Percentiles rank a stretch among this genome's conserved stretches.
Evolutionary conservation across 2,888 invertebrate species (phyloP).

Genomic region (Cephus pulcher): DNA sequence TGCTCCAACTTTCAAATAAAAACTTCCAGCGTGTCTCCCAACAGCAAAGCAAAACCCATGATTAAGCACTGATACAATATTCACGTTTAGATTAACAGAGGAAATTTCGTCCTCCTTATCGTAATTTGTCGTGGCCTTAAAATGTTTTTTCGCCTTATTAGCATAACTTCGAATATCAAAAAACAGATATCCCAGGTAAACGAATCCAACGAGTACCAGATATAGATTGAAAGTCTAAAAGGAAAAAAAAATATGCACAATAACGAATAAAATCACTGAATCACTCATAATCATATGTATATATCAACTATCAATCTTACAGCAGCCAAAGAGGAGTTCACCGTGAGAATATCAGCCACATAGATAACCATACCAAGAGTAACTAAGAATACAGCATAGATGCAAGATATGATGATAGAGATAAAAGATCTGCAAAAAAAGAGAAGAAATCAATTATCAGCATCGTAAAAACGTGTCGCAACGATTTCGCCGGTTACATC

Average conservation of each 20-base stretch:
- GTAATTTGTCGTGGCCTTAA: slow-evolving; percentile 19
- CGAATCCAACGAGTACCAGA: slow-evolving; percentile 71
- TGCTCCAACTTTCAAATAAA: slow-evolving; percentile 80
- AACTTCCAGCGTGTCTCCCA: slow-evolving; percentile 79
- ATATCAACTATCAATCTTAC: slow-evolving; percentile 60
- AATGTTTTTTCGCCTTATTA: slow-evolving; percentile 62
- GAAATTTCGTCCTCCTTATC: slow-evolving; percentile 22
- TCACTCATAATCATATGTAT: neutral
- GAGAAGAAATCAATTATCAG: neutral
- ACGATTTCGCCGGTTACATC: slow-evolving; percentile 3
- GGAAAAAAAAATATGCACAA: slow-evolving; percentile 21
- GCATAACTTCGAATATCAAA: slow-evolving; percentile 74
- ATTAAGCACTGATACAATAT: slow-evolving; percentile 10
- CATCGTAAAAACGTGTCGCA: slow-evolving; percentile 8
- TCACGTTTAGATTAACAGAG: slow-evolving; percentile 13
- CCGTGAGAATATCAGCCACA: slow-evolving; percentile 71
- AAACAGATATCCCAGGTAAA: slow-evolving; percentile 73
- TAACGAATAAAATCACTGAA: slow-evolving; percentile 8
- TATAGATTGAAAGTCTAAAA: slow-evolving; percentile 74
- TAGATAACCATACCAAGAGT: slow-evolving; percentile 76
- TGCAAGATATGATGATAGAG: slow-evolving; percentile 73
- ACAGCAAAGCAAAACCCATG: slow-evolving; percentile 76
- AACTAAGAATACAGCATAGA: slow-evolving; percentile 77
- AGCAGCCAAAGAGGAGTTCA: slow-evolving; percentile 68
- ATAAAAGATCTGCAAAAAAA: slow-evolving; percentile 69